A percentile compares a stretch with the other conserved stretches of the same genome.
These are phyloP conservation scores for Monochamus saltuarius DNA, from an alignment of 1,140 invertebrate species.

Conservation along the genomic window DNA sequence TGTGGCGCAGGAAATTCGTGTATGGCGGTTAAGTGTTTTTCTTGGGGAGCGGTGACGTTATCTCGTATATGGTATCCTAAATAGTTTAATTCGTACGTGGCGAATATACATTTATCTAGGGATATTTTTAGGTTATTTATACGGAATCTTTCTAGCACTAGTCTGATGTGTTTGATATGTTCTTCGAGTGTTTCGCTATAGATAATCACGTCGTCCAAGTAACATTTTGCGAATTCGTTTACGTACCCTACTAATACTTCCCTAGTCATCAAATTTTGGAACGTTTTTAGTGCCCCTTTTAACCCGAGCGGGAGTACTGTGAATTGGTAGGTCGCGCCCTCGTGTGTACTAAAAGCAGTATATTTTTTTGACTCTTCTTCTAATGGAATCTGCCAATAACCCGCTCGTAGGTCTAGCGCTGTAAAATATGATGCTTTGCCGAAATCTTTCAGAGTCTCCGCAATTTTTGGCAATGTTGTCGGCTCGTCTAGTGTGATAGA, in stretches of 20 bases:
- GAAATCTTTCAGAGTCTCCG: constrained; percentile 18
- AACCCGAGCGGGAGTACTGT: constrained; percentile 42
- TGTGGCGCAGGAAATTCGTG: constrained; percentile 32
- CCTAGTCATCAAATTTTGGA: constrained; percentile 40
- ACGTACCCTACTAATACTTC: constrained; percentile 31
- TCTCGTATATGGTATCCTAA: constrained; percentile 35
- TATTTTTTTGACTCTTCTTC: constrained; percentile 22
- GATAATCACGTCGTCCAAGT: constrained; percentile 35
- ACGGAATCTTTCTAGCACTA: constrained; percentile 27
- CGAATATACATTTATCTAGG: constrained; percentile 25
- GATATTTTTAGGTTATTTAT: constrained; percentile 6
- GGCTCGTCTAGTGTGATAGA: constrained; percentile 44
- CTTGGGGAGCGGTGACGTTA: constrained; percentile 28
- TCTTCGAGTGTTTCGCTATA: not conserved
- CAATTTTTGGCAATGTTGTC: constrained; percentile 34
- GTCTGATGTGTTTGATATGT: constrained; percentile 2
- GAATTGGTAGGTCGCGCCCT: constrained; percentile 35
- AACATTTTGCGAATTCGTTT: constrained; percentile 38
- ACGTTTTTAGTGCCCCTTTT: constrained; percentile 39
- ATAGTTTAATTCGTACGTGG: constrained; percentile 29
- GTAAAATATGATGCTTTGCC: constrained; percentile 26
- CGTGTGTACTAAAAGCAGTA: constrained; percentile 42
- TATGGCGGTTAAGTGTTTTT: constrained; percentile 30
- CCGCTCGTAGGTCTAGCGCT: constrained; percentile 32
- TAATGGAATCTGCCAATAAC: constrained; percentile 43